Evolutionary conservation across 2,113 vertebrate species (phyloP), one percentile per base, ranked within the genome.

Genomic region (Chloebia gouldiae): DNA sequence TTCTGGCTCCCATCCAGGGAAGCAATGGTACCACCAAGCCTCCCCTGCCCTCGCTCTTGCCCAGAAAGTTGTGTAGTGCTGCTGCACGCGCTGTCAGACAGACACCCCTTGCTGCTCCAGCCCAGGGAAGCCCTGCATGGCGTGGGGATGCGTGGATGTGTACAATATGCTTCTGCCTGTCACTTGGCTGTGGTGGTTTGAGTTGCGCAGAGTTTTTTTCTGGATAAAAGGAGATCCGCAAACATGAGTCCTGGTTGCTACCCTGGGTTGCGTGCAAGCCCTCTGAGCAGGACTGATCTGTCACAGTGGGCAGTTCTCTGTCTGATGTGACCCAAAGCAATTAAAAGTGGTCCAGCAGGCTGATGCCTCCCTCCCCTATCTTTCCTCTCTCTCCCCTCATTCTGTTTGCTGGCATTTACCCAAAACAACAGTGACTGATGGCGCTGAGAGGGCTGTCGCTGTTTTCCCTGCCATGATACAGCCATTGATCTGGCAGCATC

Each of bases 401-500:
- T 91, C 63, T 1, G 9, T 61, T 95, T 77, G 44, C 86, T 96
- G 96, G 90, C 80, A 50, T 79, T 64, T 80, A 49, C 77, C 92
- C 93, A 95, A 91, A 86, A 81, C 77, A 89, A 49, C 68, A 66
- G 51, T 37, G 80, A 86, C 75, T 63, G 78, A 92, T 8, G 6
- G 77, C 78, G 91, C 71, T 0, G 2, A 50, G 53, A 91, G 53
- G 69, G 64, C 69, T 95, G 84, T 64, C 3, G 1, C 86, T 92
- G 78, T 73, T 90, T 92, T 77, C 53, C 56, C 79, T 92, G 81
- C 81, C 86, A 86, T 49, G 77, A 81, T 64, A 68, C 0, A 0
- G 82, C 73, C 95, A 89, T 92, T 93, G 95, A 97, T 95, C 82
- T 7, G 0, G 63, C 72, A 93, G 87, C 93, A 87, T 87, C 93